A percentile compares a stretch with the other conserved stretches of the same genome.
Evolutionary conservation across 2,797 vertebrate species (phyloP).

Genomic region (Paguma larvata): DNA sequence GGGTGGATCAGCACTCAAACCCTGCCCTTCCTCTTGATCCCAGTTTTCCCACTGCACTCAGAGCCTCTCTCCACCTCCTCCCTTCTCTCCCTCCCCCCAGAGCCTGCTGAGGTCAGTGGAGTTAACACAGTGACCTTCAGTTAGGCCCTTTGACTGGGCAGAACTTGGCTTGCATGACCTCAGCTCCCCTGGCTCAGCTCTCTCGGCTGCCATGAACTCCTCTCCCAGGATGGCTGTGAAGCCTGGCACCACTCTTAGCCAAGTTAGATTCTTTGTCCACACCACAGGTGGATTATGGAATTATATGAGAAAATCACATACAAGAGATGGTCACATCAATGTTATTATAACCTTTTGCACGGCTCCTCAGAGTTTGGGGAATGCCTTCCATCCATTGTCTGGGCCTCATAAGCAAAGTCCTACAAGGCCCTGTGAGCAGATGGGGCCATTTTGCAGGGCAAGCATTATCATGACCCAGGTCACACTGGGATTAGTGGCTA

Average conservation of each 20-base stretch:
- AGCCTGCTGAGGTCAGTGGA: background rate
- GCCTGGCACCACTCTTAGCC: background rate
- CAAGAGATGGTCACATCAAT: background rate
- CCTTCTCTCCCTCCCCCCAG: background rate
- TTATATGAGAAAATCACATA: background rate
- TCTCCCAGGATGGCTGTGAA: background rate
- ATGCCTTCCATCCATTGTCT: background rate
- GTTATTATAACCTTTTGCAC: background rate
- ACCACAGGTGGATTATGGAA: background rate
- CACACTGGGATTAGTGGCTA: background rate
- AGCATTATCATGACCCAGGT: background rate
- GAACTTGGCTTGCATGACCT: background rate
- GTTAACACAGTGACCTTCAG: background rate
- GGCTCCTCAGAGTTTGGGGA: background rate
- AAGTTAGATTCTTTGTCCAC: background rate
- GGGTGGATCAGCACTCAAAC: background rate
- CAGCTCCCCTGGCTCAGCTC: background rate
- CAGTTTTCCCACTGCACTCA: background rate
- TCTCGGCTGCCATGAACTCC: background rate
- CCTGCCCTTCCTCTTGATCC: background rate
- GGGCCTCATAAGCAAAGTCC: background rate
- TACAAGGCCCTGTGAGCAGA: background rate
- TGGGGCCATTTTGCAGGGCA: background rate
- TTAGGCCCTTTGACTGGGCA: background rate
- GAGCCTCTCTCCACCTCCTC: background rate